A percentile compares a stretch with the other conserved stretches of the same genome.
Evolutionary conservation across 1,140 invertebrate species (phyloP).

Genomic region (Monomorium pharaonis): DNA sequence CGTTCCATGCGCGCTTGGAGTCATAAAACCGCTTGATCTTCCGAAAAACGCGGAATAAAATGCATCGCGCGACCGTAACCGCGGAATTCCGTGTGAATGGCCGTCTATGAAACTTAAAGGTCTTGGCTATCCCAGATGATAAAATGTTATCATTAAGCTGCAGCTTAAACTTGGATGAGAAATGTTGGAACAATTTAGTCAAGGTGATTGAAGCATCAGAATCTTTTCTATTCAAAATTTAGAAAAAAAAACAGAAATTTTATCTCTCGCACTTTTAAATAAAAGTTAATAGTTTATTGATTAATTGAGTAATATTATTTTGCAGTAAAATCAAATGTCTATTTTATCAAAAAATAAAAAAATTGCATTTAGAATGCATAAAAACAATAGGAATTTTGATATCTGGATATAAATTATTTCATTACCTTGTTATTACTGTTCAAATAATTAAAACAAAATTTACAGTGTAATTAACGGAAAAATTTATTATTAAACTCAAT

Average conservation of each 20-base stretch:
- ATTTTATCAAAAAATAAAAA: not conserved
- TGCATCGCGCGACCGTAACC: slow-evolving; percentile 40
- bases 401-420: not conserved
- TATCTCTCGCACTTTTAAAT: not conserved
- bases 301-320: not conserved
- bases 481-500: not conserved
- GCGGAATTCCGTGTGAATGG: slow-evolving; percentile 32
- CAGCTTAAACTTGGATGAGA: not conserved
- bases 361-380: not conserved
- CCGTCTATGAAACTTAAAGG: slow-evolving; percentile 50
- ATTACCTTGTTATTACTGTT: not conserved
- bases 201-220: not conserved
- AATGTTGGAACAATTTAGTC: not conserved
- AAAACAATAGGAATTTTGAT: not conserved
- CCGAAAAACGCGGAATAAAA: slow-evolving; percentile 38
- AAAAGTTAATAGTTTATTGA: not conserved
- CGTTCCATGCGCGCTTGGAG: not conserved
- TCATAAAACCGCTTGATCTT: slow-evolving; percentile 50
- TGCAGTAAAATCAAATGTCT: not conserved
- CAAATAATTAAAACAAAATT: not conserved
- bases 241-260: not conserved
- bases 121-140: slow-evolving; percentile 11
- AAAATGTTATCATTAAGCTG: slow-evolving; percentile 46
- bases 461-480: not conserved
- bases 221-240: slow-evolving; percentile 1